Base-by-base conservation (phyloP, 92 coral and sea anemone genomes). In the Virgularia gustaviana region DNA sequence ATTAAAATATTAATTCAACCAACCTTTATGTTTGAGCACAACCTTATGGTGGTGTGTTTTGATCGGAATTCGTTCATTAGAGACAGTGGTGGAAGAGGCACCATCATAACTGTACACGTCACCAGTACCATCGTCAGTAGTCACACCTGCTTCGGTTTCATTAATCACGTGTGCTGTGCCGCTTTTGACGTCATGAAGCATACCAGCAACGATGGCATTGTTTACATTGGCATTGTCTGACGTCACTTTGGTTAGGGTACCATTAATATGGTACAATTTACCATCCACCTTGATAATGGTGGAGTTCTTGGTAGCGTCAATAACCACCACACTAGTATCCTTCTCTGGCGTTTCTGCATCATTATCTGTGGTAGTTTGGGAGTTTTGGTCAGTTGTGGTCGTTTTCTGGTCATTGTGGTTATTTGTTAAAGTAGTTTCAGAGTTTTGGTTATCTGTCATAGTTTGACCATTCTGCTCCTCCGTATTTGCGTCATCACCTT, bases 91-190 rank as follows among this genome's bases (percentile, higher is more conserved):
- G 2, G 75, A 68, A 1, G 75, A 49, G 13, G 61, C 20, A 25
- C 75, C 75, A 39, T 68, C 75, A 34, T 68, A 68, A 49, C 75
- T 68, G 30, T 9, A 68, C 75, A 68, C 19, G 24, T 68, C 57
- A 30, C 75, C 75, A 52, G 58, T 33, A 15, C 30, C 4, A 49
- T 39, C 74, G 49, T 45, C 75, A n/a, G 75, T n/a, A 23, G 61
- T 68, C 8, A 68, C 75, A 31, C 75, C 75, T 41, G 72, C 56
- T 36, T 38, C 20, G 28, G 43, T 49, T 3, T 20, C 74, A 67
- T 67, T 67, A 19, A 67, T 36, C 25, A 47, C 18, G 35, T 49
- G 60, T 33, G 49, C 75, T 9, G 33, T 49, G 5, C 15, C 47
- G 13, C 25, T 29, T 7, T 12, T 49, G 15, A 68, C 61, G 16